Conservation (phyloP, 1,140 invertebrate species). For the Scylla paramamosain region DNA sequence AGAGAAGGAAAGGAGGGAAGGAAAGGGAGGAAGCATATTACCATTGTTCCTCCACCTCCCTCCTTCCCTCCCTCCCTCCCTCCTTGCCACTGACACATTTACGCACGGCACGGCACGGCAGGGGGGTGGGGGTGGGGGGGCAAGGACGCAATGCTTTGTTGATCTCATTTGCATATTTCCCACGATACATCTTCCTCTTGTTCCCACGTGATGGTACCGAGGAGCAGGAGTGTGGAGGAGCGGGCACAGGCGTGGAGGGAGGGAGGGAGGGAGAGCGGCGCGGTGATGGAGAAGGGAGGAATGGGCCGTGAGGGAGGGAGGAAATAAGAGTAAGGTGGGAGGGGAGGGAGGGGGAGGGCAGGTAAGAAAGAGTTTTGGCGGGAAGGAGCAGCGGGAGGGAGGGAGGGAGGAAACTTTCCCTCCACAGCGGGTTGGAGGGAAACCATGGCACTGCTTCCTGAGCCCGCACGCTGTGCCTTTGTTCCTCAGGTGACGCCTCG, state of each 20-base stretch:
- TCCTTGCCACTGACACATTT: background rate
- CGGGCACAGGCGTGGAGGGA: background rate
- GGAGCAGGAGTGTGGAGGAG: background rate
- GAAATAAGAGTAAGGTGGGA: background rate
- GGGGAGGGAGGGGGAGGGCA: background rate
- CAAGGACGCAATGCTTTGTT: constrained; percentile 21
- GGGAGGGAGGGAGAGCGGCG: background rate
- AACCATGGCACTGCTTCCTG: background rate
- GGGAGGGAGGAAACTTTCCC: background rate
- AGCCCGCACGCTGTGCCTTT: background rate
- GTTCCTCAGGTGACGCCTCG: constrained; percentile 6
- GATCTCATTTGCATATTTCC: constrained; percentile 56
- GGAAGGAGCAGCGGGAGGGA: too few relatives aligned
- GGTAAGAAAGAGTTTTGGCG: background rate
- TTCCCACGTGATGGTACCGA: background rate
- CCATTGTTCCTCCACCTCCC: background rate
- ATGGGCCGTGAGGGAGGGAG: background rate
- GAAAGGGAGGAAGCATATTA: background rate
- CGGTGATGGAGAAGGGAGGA: background rate
- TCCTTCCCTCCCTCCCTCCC: background rate
- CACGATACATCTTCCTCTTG: constrained; percentile 40
- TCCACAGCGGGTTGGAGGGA: background rate
- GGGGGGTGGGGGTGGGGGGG: background rate
- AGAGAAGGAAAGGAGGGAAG: background rate
- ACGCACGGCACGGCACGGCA: background rate